phyloP scores from a whole-genome alignment of 2,113 vertebrate species.

The Anarhynchus alexandrinus region DNA sequence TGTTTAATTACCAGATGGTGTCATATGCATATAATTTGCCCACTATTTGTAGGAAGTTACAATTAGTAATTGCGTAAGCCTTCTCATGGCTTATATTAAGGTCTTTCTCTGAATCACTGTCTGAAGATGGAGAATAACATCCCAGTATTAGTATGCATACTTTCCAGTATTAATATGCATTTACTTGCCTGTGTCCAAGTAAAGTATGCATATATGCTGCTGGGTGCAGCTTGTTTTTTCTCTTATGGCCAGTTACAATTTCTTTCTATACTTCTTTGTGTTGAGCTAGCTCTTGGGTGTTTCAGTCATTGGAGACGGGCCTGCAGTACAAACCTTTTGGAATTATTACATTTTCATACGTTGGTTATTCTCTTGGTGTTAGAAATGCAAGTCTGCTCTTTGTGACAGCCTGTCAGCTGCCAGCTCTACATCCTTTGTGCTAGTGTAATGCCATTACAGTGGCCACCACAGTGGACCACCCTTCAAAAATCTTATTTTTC shows the following conservation, averaged over 20 bases:
- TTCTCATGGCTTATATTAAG: background rate
- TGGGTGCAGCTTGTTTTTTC: background rate
- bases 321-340: background rate
- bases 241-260: background rate
- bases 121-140: background rate
- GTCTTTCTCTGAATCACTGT: background rate
- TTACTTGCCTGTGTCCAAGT: background rate
- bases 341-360: background rate
- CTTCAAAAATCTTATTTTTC: background rate
- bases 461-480: background rate
- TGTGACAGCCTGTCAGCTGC: background rate
- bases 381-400: background rate
- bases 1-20: background rate
- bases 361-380: background rate
- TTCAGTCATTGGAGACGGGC: background rate
- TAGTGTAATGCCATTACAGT: background rate
- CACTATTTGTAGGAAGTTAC: background rate
- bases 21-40: background rate
- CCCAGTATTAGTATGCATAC: background rate
- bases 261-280: background rate
- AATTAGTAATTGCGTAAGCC: background rate
- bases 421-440: background rate
- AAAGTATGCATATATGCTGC: rapidly evolving
- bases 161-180: background rate
- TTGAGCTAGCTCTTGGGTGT: background rate